Evolutionary conservation across 2,888 invertebrate genomes (phyloP).

Genomic region (Apodemia duryi): DNA sequence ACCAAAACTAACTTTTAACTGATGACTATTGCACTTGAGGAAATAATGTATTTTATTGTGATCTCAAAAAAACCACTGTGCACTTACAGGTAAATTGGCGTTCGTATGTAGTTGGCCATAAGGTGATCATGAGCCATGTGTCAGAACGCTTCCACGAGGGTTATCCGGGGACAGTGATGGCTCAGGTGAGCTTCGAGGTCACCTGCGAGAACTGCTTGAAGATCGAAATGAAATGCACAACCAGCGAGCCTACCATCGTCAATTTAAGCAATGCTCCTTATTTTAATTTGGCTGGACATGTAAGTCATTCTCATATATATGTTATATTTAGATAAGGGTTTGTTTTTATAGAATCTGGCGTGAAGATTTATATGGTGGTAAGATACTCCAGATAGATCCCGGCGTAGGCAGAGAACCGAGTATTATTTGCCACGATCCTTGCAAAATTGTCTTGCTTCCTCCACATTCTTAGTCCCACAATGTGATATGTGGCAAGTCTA

Average conservation of each 20-base stretch:
- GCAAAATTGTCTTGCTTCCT: too few relatives aligned
- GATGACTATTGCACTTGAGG: too few relatives aligned
- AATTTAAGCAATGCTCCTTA: slow-evolving; percentile 94
- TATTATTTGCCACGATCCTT: too few relatives aligned
- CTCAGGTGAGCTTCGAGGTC: slow-evolving; percentile 84
- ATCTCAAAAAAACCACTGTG: neutral
- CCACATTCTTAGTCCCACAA: too few relatives aligned
- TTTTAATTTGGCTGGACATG: slow-evolving; percentile 96
- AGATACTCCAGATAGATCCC: too few relatives aligned
- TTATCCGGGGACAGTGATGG: slow-evolving; percentile 90
- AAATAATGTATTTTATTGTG: neutral
- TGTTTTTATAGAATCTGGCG: too few relatives aligned
- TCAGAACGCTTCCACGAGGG: slow-evolving; percentile 92
- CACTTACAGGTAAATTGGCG: slow-evolving; percentile 82
- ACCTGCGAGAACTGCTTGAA: slow-evolving; percentile 86
- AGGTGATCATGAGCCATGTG: slow-evolving; percentile 85
- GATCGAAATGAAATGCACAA: slow-evolving; percentile 86
- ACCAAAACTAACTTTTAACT: too few relatives aligned
- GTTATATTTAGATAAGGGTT: too few relatives aligned
- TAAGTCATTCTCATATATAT: slow-evolving; percentile 47
- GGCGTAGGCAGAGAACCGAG: too few relatives aligned
- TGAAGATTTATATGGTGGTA: too few relatives aligned
- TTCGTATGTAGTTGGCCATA: slow-evolving; percentile 77
- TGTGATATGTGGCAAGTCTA: too few relatives aligned
- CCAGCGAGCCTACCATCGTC: slow-evolving; percentile 88